These are phyloP conservation scores for Ophraella communa DNA, from an alignment of 2,888 invertebrate species.

Conservation along the genomic window DNA sequence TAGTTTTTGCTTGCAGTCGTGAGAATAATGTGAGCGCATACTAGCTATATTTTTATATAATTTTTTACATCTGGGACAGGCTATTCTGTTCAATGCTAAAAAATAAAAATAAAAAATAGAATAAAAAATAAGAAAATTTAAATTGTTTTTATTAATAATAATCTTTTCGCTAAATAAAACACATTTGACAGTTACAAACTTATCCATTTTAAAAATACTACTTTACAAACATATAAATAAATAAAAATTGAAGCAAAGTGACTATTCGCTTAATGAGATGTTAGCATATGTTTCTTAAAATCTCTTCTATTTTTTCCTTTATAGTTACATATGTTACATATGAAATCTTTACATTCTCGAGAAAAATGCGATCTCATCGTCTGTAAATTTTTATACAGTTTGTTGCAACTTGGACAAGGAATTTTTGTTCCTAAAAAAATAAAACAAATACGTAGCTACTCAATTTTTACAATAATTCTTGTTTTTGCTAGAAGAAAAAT, in stretches of 20 bases:
- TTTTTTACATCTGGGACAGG: slow-evolving; percentile 33
- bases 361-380: slow-evolving; percentile 31
- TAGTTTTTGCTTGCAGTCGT: slow-evolving; percentile 31
- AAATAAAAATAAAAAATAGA: neutral
- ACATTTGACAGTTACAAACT: neutral
- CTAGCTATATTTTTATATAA: slow-evolving; percentile 29
- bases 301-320: slow-evolving; percentile 26
- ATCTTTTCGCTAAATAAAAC: neutral
- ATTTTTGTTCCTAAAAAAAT: neutral
- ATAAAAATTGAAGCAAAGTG: neutral
- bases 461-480: too few species aligned
- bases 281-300: slow-evolving; percentile 3
- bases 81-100: slow-evolving; percentile 7
- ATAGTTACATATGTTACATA: slow-evolving; percentile 27
- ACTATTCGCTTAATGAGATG: neutral
- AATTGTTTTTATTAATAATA: neutral
- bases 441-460: too few species aligned
- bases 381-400: slow-evolving; percentile 26
- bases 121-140: neutral
- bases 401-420: slow-evolving; percentile 32
- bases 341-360: slow-evolving; percentile 26
- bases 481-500: too few species aligned
- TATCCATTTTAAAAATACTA: too few species aligned
- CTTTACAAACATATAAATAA: neutral
- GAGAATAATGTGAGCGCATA: slow-evolving; percentile 33